Conservation (phyloP, 2,113 vertebrate genomes). For the Calidris pygmaea region DNA sequence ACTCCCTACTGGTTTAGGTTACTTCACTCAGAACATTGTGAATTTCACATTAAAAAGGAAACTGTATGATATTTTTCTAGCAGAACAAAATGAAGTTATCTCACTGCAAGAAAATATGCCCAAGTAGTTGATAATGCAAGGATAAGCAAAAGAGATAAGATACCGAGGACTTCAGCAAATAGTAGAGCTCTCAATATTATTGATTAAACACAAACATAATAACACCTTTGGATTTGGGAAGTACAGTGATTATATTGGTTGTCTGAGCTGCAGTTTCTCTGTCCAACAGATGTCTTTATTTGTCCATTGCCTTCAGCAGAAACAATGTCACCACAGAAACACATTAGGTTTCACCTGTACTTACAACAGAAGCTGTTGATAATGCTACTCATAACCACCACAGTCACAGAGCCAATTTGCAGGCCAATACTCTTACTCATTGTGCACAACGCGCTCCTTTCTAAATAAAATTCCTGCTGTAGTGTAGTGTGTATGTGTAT, state of each 20-base stretch:
- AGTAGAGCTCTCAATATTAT: not conserved
- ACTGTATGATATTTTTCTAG: not conserved
- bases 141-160: not conserved
- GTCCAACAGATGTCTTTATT: not conserved
- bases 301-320: not conserved
- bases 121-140: not conserved
- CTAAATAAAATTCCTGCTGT: not conserved
- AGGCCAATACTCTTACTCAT: not conserved
- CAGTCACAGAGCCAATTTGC: not conserved
- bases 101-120: not conserved
- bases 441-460: not conserved
- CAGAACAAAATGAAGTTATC: not conserved
- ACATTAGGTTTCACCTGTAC: not conserved
- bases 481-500: not conserved
- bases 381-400: not conserved
- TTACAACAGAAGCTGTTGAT: not conserved
- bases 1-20: not conserved
- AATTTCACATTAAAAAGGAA: not conserved
- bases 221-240: not conserved
- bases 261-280: not conserved
- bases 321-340: not conserved
- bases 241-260: rapidly evolving
- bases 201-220: not conserved
- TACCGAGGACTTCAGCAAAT: not conserved
- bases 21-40: not conserved